These are phyloP conservation scores for Perca schrenkii DNA, from an alignment of 2,113 vertebrate species.

Conservation along the genomic window DNA sequence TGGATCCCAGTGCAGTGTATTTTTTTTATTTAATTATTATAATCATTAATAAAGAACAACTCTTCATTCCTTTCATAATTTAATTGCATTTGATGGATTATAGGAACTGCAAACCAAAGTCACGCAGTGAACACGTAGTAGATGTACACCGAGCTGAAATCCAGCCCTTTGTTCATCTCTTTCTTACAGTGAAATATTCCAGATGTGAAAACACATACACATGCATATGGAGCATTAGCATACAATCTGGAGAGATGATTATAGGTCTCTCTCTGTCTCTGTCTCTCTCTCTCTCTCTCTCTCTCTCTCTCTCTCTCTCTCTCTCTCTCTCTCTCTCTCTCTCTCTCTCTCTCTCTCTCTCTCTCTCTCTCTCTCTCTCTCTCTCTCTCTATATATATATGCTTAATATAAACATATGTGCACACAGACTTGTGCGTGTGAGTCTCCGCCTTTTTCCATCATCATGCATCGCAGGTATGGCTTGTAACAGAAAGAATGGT, in stretches of 20 bases:
- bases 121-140: conserved; percentile 7
- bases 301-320: too few relatives aligned
- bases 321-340: too few relatives aligned
- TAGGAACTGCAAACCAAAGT: neutral
- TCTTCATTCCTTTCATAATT: neutral
- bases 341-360: too few relatives aligned
- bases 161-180: conserved; percentile 2
- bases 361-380: too few relatives aligned
- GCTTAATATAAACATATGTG: neutral
- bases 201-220: neutral
- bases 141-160: conserved; percentile 11
- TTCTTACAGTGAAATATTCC: neutral
- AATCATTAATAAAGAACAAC: too few relatives aligned
- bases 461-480: neutral
- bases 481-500: neutral
- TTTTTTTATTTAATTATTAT: too few relatives aligned
- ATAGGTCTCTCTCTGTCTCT: too few relatives aligned
- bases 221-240: conserved; percentile 20
- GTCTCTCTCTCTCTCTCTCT: too few relatives aligned
- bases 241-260: conserved; percentile 29
- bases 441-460: neutral
- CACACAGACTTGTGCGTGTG: neutral
- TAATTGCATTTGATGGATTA: neutral
- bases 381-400: too few relatives aligned
- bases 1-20: neutral